Conservation (phyloP, 2,113 vertebrate species). For the Eolophus roseicapilla region DNA sequence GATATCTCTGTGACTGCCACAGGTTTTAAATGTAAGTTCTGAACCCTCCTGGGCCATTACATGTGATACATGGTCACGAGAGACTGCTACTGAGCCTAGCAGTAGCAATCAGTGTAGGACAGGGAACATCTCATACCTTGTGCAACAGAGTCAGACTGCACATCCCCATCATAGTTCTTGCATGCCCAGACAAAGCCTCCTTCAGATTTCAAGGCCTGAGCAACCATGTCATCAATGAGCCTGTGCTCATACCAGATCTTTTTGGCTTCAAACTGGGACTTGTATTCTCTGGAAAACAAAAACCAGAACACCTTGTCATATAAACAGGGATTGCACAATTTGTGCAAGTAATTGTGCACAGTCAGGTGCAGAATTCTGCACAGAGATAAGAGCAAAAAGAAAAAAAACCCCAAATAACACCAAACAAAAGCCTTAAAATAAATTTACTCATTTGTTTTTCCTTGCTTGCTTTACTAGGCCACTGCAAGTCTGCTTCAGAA, state of each 20-base stretch:
- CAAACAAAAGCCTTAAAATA: neutral
- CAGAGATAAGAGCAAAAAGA: neutral
- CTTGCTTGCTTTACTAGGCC: neutral
- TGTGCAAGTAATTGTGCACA: neutral
- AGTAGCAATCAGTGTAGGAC: neutral
- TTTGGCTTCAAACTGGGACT: slow-evolving; percentile 86
- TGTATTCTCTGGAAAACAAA: slow-evolving; percentile 84
- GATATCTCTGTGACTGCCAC: neutral
- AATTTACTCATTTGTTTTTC: neutral
- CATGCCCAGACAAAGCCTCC: slow-evolving; percentile 99
- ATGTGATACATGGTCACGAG: neutral
- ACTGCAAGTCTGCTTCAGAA: neutral
- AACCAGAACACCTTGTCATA: neutral
- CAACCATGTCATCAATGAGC: slow-evolving; percentile 99
- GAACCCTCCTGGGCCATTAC: neutral
- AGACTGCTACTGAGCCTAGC: neutral
- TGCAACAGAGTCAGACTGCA: slow-evolving; percentile 96
- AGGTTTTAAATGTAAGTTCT: neutral
- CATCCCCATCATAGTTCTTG: slow-evolving; percentile 99
- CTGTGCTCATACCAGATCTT: slow-evolving; percentile 98
- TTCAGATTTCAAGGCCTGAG: slow-evolving; percentile 96
- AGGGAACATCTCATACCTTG: slow-evolving; percentile 80
- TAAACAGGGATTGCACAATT: neutral
- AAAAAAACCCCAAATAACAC: neutral
- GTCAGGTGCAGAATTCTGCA: neutral